Percentiles rank a stretch among this genome's conserved stretches.
phyloP scores from a whole-genome alignment of 2,113 vertebrate genomes.

The Oxyruncus cristatus region DNA sequence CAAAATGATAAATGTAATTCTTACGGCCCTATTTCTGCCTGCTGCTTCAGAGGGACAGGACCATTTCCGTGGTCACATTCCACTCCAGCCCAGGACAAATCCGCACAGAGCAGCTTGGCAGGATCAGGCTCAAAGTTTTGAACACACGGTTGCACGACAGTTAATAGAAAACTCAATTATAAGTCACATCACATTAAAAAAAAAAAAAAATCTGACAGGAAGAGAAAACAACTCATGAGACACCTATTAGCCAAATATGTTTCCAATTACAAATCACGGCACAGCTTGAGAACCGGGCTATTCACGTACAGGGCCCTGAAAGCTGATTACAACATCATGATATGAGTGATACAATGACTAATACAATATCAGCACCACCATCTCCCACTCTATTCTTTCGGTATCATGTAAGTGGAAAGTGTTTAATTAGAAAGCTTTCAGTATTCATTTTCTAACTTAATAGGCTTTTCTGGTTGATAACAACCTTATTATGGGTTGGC shows the following conservation, averaged over 20 bases:
- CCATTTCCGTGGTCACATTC: neutral
- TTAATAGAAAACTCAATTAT: slow-evolving; percentile 31
- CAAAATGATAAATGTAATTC: neutral
- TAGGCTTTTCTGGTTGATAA: slow-evolving; percentile 72
- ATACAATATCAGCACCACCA: slow-evolving; percentile 5
- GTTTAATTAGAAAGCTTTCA: slow-evolving; percentile 75
- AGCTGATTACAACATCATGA: slow-evolving; percentile 66
- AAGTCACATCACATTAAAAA: slow-evolving; percentile 35
- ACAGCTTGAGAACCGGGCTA: slow-evolving; percentile 42
- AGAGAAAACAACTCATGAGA: slow-evolving; percentile 47
- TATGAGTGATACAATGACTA: slow-evolving; percentile 66
- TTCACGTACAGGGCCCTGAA: slow-evolving; percentile 18
- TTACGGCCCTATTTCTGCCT: neutral
- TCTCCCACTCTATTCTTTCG: slow-evolving; percentile 59
- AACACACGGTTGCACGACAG: neutral
- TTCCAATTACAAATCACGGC: slow-evolving; percentile 64
- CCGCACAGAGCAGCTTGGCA: neutral
- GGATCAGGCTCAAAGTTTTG: neutral
- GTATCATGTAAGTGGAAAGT: slow-evolving; percentile 66
- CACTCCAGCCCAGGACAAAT: neutral
- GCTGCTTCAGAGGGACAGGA: neutral
- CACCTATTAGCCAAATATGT: slow-evolving; percentile 52
- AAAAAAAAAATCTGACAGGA: slow-evolving; percentile 5
- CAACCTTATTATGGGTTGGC: slow-evolving; percentile 66
- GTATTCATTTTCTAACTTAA: slow-evolving; percentile 73